Conservation (phyloP, 1,140 invertebrate species). For the Bombus turneri region DNA sequence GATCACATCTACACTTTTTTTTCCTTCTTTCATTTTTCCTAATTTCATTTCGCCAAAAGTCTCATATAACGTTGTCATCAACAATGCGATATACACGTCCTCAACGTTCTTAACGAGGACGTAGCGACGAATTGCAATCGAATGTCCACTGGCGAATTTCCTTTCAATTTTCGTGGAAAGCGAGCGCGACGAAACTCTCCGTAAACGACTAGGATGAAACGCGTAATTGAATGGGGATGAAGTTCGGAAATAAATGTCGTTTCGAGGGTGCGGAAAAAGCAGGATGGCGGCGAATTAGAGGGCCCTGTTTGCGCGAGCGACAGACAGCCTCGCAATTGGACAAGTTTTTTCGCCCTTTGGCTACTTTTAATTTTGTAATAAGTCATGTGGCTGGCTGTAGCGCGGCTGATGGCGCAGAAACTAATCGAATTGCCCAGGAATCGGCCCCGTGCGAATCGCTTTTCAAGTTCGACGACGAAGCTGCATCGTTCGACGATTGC, state of each 20-base stretch:
- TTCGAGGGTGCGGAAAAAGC: not conserved
- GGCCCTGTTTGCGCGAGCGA: not conserved
- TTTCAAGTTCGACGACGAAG: not conserved
- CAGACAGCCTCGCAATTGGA: not conserved
- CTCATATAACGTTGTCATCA: too few species aligned
- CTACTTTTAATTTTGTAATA: slow-evolving; percentile 38
- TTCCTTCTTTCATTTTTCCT: not conserved
- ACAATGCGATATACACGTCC: not conserved
- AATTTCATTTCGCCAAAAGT: too few species aligned
- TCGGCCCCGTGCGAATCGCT: not conserved
- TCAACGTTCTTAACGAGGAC: not conserved
- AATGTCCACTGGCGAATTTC: slow-evolving; percentile 14
- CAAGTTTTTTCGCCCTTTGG: not conserved
- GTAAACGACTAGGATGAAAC: not conserved
- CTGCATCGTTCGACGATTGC: not conserved
- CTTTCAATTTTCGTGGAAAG: slow-evolving; percentile 6
- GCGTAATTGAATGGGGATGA: slow-evolving; percentile 22
- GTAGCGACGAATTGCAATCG: not conserved
- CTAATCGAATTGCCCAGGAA: slow-evolving; percentile 16
- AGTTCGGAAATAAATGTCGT: slow-evolving; percentile 24
- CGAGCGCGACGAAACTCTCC: not conserved
- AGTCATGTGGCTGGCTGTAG: not conserved
- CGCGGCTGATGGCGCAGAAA: not conserved
- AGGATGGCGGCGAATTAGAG: not conserved
- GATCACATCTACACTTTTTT: not conserved